A percentile compares a stretch with the other conserved stretches of the same genome.
Evolutionary conservation across 2,888 invertebrate species (phyloP).

Genomic region (Ligdia adustata): DNA sequence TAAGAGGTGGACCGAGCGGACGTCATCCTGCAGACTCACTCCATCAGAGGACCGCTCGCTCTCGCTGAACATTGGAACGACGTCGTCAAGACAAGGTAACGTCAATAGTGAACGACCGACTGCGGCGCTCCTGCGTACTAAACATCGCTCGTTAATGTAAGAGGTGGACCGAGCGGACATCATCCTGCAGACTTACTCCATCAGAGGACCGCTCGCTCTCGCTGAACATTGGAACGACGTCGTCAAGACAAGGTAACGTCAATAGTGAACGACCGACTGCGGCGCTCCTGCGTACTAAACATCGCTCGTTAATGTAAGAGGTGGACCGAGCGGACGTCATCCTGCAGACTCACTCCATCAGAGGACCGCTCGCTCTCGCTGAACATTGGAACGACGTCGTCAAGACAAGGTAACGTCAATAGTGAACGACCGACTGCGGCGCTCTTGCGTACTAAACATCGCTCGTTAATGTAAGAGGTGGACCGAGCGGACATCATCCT

Average conservation of each 20-base stretch:
- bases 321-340: slow-evolving; percentile 88
- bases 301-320: slow-evolving; percentile 85
- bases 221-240: slow-evolving; percentile 87
- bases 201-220: slow-evolving; percentile 80
- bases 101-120: too few species aligned
- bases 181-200: slow-evolving; percentile 86
- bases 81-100: slow-evolving; percentile 84
- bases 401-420: slow-evolving; percentile 84
- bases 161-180: slow-evolving; percentile 88
- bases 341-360: slow-evolving; percentile 85
- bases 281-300: slow-evolving; percentile 85
- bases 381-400: slow-evolving; percentile 87
- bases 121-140: slow-evolving; percentile 85
- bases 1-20: slow-evolving; percentile 88
- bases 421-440: slow-evolving; percentile 85
- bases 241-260: slow-evolving; percentile 83
- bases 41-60: slow-evolving; percentile 79
- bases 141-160: slow-evolving; percentile 85
- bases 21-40: slow-evolving; percentile 86
- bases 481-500: slow-evolving; percentile 88
- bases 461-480: slow-evolving; percentile 86
- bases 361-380: slow-evolving; percentile 80
- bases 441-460: slow-evolving; percentile 85
- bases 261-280: too few species aligned
- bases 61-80: slow-evolving; percentile 87